phyloP scores from a whole-genome alignment of 2,113 vertebrate genomes.

The Muntiacus muntjak region DNA sequence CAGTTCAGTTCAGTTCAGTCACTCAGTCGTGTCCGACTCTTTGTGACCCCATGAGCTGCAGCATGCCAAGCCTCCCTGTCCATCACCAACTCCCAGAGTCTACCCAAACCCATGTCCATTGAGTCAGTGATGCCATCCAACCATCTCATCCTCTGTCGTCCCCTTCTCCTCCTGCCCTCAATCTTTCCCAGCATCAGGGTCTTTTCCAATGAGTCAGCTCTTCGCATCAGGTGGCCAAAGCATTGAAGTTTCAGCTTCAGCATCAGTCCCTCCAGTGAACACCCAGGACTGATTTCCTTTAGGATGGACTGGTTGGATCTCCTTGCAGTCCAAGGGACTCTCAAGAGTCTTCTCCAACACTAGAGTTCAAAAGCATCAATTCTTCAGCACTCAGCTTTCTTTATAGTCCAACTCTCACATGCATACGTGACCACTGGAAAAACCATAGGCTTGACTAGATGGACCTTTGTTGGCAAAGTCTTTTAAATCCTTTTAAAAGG shows the following conservation, averaged over 20 bases:
- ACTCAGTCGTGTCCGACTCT: accelerated
- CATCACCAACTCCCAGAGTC: background rate
- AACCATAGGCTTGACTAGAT: background rate
- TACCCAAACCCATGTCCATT: background rate
- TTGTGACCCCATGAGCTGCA: background rate
- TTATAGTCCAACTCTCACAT: background rate
- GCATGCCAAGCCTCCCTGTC: background rate
- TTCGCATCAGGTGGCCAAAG: accelerated
- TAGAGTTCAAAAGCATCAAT: background rate
- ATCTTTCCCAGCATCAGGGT: background rate
- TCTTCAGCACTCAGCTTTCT: background rate
- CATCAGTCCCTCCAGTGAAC: background rate
- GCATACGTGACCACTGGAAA: background rate
- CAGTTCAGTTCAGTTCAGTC: background rate
- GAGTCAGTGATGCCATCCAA: background rate
- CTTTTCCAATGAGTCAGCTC: background rate
- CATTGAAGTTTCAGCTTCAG: background rate
- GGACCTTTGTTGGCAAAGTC: background rate
- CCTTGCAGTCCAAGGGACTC: background rate
- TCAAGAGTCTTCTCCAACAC: background rate
- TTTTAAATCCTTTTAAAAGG: background rate
- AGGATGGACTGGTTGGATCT: background rate
- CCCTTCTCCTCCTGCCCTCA: background rate
- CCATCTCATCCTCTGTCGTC: background rate
- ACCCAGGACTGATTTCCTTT: background rate